Conservation (phyloP, 2,797 vertebrate genomes). For the Sciurus carolinensis region DNA sequence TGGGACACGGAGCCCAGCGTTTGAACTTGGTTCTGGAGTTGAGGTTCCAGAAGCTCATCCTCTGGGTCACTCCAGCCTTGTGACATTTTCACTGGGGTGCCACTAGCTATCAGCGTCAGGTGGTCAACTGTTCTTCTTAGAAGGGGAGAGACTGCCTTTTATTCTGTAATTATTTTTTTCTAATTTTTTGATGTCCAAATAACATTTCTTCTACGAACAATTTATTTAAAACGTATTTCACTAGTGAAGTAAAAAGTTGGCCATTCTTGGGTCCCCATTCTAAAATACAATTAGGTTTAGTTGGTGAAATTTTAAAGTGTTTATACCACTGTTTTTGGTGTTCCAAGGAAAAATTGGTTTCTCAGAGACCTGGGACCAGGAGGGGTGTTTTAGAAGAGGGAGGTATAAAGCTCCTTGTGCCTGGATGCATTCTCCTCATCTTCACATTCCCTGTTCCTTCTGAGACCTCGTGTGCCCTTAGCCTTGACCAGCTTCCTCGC, state of each 20-base stretch:
- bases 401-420: neutral
- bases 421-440: neutral
- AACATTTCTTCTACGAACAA: constrained; percentile 16
- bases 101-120: neutral
- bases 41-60: neutral
- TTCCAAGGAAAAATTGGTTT: neutral
- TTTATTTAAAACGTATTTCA: constrained; percentile 6
- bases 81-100: neutral
- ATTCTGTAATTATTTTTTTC: neutral
- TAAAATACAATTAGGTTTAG: neutral
- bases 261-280: neutral
- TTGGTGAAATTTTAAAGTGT: constrained; percentile 38
- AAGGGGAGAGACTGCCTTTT: constrained; percentile 9
- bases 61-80: too few relatives aligned
- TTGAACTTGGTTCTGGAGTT: neutral
- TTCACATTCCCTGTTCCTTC: neutral
- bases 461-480: constrained; percentile 44
- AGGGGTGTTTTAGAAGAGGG: neutral
- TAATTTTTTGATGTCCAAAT: constrained; percentile 28
- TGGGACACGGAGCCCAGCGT: neutral
- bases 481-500: constrained; percentile 33
- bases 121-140: neutral
- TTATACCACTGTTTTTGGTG: neutral
- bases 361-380: neutral
- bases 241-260: constrained; percentile 32